Percentiles rank a stretch among this genome's conserved stretches.
phyloP scores from a whole-genome alignment of 2,113 vertebrate genomes.

The Otocyon megalotis region DNA sequence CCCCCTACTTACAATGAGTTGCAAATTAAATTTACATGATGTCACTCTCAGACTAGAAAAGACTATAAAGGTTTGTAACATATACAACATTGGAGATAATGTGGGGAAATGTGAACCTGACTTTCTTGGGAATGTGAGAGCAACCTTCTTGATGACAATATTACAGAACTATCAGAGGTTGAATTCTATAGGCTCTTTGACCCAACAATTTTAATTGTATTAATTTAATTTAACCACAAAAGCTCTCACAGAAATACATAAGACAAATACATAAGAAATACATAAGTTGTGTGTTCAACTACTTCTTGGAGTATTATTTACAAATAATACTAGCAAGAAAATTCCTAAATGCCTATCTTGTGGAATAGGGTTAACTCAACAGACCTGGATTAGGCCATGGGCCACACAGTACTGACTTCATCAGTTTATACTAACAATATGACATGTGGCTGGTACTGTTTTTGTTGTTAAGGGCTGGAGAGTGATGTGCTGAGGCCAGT shows the following conservation, averaged over 20 bases:
- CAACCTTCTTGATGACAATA: neutral
- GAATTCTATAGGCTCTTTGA: neutral
- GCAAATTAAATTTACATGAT: neutral
- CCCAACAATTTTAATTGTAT: conserved; percentile 9
- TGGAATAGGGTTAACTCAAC: neutral
- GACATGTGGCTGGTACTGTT: neutral
- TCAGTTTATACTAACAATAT: neutral
- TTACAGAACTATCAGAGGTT: neutral
- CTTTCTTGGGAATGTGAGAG: neutral
- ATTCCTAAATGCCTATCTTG: neutral
- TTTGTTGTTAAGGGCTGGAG: neutral
- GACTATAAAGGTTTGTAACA: neutral
- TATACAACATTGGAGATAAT: neutral
- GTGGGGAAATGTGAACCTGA: neutral
- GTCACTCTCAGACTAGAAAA: neutral
- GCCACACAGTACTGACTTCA: neutral
- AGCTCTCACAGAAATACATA: neutral
- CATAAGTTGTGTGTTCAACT: neutral
- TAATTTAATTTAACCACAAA: neutral
- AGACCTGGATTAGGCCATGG: neutral
- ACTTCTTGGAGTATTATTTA: conserved; percentile 12
- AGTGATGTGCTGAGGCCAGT: neutral
- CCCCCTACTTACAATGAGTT: neutral
- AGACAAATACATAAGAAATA: conserved; percentile 4
- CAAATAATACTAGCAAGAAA: neutral